Conservation (phyloP, 2,797 vertebrate species). For the Sebastes trivittatus region DNA sequence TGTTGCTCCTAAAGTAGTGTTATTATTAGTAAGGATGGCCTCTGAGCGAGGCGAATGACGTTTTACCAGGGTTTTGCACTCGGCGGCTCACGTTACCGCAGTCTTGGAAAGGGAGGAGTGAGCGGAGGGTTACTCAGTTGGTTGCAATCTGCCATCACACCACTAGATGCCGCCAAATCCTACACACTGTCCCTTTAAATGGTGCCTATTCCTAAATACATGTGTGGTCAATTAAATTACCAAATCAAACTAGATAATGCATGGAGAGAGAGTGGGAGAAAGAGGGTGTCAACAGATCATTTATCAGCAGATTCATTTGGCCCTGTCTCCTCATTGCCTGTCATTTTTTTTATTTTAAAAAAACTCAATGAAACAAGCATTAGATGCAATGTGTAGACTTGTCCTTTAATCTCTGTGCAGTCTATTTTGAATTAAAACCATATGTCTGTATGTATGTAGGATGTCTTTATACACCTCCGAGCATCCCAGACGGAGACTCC, state of each 20-base stretch:
- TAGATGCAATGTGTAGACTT: background rate
- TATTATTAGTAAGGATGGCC: no score
- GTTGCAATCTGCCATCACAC: no score
- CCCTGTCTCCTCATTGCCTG: background rate
- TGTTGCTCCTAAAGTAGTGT: no score
- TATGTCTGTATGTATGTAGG: background rate
- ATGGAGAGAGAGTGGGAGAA: background rate
- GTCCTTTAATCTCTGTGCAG: background rate
- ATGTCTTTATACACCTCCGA: background rate
- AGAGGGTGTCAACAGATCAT: background rate
- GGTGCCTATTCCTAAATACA: no score
- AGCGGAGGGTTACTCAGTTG: no score
- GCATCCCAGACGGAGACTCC: background rate
- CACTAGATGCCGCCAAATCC: no score
- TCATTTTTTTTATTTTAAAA: background rate
- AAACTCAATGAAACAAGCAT: background rate
- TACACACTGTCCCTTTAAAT: rapidly evolving
- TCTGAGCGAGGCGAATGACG: no score
- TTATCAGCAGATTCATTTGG: background rate
- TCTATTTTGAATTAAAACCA: background rate
- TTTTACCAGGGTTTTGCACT: no score
- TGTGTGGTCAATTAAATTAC: background rate
- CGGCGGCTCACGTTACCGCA: no score
- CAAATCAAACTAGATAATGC: background rate
- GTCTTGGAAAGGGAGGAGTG: no score